Percentiles rank a stretch among this genome's conserved stretches.
Evolutionary conservation across 2,888 invertebrate species (phyloP).

Genomic region (Phytoseiulus persimilis): DNA sequence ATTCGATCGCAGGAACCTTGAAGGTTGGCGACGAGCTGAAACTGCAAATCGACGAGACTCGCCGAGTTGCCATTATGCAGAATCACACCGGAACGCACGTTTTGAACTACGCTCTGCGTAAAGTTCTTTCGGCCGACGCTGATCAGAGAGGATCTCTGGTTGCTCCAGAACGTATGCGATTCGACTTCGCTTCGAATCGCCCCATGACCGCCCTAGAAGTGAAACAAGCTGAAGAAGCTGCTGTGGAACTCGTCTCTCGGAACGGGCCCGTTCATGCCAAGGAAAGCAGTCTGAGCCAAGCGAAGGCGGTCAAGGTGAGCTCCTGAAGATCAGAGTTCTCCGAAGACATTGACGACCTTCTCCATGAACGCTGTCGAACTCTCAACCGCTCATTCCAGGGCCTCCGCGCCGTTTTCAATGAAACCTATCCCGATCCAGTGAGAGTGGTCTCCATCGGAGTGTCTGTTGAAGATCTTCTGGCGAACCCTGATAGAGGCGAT

Average conservation of each 20-base stretch:
- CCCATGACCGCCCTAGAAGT: conserved; percentile 83
- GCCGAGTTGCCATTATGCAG: conserved; percentile 68
- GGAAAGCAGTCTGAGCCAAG: conserved; percentile 69
- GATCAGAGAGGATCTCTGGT: conserved; percentile 95
- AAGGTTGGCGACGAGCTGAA: conserved; percentile 74
- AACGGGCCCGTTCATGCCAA: conserved; percentile 78
- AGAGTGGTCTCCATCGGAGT: conserved; percentile 82
- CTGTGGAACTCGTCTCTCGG: conserved; percentile 65
- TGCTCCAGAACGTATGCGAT: conserved; percentile 88
- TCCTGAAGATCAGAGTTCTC: conserved; percentile 42
- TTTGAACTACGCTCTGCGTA: conserved; percentile 82
- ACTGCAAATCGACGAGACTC: conserved; percentile 67
- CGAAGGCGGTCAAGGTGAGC: conserved; percentile 62
- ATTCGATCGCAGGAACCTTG: conserved; percentile 56
- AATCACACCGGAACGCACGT: conserved; percentile 98
- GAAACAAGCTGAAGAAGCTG: conserved; percentile 70
- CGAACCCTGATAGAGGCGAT: conserved; percentile 69
- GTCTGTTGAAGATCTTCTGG: conserved; percentile 76
- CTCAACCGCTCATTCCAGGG: conserved; percentile 58
- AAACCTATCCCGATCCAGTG: conserved; percentile 91
- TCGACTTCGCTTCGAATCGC: conserved; percentile 68
- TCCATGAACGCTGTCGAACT: too few species aligned
- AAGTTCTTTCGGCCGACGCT: conserved; percentile 77
- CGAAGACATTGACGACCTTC: not conserved
- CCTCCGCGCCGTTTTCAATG: conserved; percentile 93